Evolutionary conservation across 2,888 invertebrate species (phyloP), one percentile per base, ranked within the genome.

Genomic region (Drosophila parthenogenetica): DNA sequence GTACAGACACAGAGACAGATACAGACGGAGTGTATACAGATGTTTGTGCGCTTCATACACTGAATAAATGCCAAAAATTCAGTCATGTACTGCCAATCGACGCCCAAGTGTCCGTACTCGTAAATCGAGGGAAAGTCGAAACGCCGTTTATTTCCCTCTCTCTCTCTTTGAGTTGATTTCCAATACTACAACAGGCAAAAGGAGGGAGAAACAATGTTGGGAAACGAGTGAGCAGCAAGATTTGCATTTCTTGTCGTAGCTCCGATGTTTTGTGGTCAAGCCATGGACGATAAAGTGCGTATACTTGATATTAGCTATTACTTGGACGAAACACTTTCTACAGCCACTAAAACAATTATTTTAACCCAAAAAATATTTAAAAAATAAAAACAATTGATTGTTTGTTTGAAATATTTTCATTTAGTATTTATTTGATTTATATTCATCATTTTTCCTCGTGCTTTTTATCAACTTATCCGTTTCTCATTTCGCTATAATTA

Each of bases 401-500:
- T 75, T 81, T 73, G 59, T 63, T 83, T 77, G 77, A 87, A 84
- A 84, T 87, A 84, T 81, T 87, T 84, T 87, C 81, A 68, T 53
- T 73, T 77, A 64, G 42, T 76, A 57, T 86, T 82, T 82, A 80
- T 80, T 86, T 83, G 50, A 85, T 84, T 85, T 66, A 73, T 73
- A 69, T 75, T 69, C 57, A 57, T 62, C 42, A 57, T 45, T 45
- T 45, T 40, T 43, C 54, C 45, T 19, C 67, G 53, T 66, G 58
- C 62, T 59, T 19, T 49, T 49, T 50, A 43, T 59, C 61, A 22
- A 19, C 16, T 7, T 14, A n/a, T 50, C n/a, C 8, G 10, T 42
- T 49, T 29, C 29, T 48, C 63, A 67, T 60, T 61, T 51, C 68
- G 60, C 67, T 74, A 57, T 62, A 58, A 70, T 83, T 77, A 72